Base-by-base conservation (phyloP, 2,797 vertebrate genomes). In the Gorsachius magnificus region DNA sequence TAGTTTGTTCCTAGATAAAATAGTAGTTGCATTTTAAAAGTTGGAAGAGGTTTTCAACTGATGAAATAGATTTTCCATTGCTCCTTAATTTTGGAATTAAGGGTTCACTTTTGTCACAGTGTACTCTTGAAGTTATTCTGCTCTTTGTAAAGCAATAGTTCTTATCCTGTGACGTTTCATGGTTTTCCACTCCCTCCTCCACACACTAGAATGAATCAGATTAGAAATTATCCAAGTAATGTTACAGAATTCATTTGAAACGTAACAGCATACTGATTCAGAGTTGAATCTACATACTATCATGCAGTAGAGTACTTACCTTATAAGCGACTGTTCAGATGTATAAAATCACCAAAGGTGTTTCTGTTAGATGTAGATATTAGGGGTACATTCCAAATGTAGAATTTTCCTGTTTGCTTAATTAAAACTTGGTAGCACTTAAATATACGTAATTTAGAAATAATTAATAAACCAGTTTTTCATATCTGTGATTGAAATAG, bases 401-500 rank as follows among this genome's bases (percentile, higher is more conserved):
- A 54, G 33, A 45, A 22, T 81, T 81, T 74, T 90, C 45, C 31
- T 41, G 1, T 71, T 75, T 25, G 41, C 45, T 71, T 53, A 5
- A 9, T 84, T 71, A 71, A 87, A 89, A 60, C 28, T 45, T 45
- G 35, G 12, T 57, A 89, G 11, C 29, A 41, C 16, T 56, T 45
- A 31, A 38, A 48, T 10, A 1, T n/a, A 15, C 0, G 4, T 36
- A 43, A 80, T 64, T 35, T 10, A 70, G 16, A 80, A 65, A 13
- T 29, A 76, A 56, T 36, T 11, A 36, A 36, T 26, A 10, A 38
- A 9, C 10, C 1, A 5, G 9, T 5, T 69, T 64, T 57, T 66
- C 19, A 1, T 5, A 5, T 33, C 17, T 75, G 1, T 25, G 33
- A 13, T 28, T 16, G 24, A 26, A 35, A 5, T 2, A n/a, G 8